A percentile compares a stretch with the other conserved stretches of the same genome.
phyloP scores from a whole-genome alignment of 1,140 invertebrate species.

The Parasteatoda tepidariorum region DNA sequence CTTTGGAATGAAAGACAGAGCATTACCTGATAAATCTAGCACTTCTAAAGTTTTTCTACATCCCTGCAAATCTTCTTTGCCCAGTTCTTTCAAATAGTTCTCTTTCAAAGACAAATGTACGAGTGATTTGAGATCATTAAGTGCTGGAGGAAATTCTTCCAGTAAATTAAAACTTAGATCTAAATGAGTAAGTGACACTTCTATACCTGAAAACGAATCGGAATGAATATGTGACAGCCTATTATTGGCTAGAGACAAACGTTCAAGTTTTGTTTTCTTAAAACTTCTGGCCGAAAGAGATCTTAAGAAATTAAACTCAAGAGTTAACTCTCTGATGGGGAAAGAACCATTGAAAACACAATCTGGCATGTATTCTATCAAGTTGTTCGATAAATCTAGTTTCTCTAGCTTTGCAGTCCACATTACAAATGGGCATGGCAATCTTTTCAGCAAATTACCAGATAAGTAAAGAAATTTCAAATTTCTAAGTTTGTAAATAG shows the following conservation, averaged over 20 bases:
- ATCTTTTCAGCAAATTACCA: constrained; percentile 73
- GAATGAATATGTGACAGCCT: constrained; percentile 76
- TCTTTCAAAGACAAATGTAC: constrained; percentile 85
- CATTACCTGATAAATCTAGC: constrained; percentile 83
- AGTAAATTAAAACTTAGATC: constrained; percentile 66
- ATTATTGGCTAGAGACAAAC: constrained; percentile 83
- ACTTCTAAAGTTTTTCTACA: constrained; percentile 79
- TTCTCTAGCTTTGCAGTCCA: constrained; percentile 76
- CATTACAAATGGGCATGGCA: constrained; percentile 57
- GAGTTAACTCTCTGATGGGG: constrained; percentile 81
- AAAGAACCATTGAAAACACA: constrained; percentile 78
- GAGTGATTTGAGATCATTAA: constrained; percentile 74
- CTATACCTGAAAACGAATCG: constrained; percentile 75
- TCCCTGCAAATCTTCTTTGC: constrained; percentile 82
- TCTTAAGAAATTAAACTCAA: constrained; percentile 81
- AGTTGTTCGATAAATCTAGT: constrained; percentile 85
- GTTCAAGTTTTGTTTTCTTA: constrained; percentile 76
- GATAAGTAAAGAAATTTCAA: constrained; percentile 78
- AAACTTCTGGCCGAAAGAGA: constrained; percentile 77
- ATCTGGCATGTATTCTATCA: constrained; percentile 73
- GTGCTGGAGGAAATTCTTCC: constrained; percentile 68
- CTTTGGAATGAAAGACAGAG: constrained; percentile 78
- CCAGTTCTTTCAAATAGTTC: constrained; percentile 80
- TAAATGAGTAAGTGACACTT: constrained; percentile 60
- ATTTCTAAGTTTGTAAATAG: constrained; percentile 73